Evolutionary conservation across 2,113 vertebrate species (phyloP).

Genomic region (Caloenas nicobarica): DNA sequence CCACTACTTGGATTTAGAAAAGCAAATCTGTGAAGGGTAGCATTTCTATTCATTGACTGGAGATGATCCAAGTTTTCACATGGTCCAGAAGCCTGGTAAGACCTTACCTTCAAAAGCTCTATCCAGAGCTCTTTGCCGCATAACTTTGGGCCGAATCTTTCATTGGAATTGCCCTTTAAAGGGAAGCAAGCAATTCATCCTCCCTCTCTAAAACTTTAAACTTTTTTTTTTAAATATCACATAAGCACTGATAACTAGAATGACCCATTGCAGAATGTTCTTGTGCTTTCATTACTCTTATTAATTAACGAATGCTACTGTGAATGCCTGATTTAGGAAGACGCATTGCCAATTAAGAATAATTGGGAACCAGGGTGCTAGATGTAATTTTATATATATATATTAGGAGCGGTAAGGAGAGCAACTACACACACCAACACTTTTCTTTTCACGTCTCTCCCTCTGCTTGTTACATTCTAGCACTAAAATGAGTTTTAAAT

Average conservation of each 20-base stretch:
- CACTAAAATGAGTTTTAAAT: conserved; percentile 51
- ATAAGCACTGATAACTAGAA: neutral
- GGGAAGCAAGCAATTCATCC: neutral
- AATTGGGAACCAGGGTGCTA: neutral
- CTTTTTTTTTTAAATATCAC: neutral
- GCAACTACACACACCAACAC: neutral
- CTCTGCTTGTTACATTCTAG: conserved; percentile 19
- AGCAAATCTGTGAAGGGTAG: neutral
- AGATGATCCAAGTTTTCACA: neutral
- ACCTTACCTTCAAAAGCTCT: rapidly evolving
- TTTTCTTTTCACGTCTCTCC: conserved; percentile 10
- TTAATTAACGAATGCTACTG: neutral
- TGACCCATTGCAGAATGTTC: neutral
- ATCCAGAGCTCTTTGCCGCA: neutral
- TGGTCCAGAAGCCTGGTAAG: neutral
- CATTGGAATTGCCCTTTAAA: neutral
- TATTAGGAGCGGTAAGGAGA: neutral
- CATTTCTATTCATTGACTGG: neutral
- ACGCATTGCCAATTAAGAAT: neutral
- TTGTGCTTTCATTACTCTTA: neutral
- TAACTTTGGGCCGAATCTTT: neutral
- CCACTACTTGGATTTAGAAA: neutral
- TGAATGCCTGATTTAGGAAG: neutral
- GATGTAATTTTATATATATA: neutral
- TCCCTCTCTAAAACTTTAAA: neutral